These are phyloP conservation scores for Neoitamus cyanurus DNA, from an alignment of 2,888 invertebrate species.

Conservation along the genomic window DNA sequence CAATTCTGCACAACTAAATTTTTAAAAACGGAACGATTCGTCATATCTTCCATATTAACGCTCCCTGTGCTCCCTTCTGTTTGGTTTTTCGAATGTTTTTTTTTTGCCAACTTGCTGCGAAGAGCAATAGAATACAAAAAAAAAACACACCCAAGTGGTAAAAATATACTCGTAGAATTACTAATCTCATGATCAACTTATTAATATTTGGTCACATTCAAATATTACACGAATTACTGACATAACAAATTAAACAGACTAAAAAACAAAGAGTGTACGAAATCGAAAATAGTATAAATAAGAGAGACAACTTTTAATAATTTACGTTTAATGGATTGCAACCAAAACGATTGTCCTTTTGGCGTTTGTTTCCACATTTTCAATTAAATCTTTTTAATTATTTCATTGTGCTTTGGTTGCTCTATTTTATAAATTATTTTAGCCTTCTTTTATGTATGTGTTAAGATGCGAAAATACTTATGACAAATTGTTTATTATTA, in stretches of 20 bases:
- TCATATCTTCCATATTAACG: background rate
- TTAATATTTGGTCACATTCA: background rate
- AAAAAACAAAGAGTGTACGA: background rate
- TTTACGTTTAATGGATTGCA: background rate
- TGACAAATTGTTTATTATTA: background rate
- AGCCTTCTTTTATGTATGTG: background rate
- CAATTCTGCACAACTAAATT: too few species aligned
- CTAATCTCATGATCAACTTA: background rate
- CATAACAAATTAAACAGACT: background rate
- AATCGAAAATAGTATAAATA: background rate
- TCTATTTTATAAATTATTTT: background rate
- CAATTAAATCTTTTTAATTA: background rate
- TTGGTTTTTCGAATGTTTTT: background rate
- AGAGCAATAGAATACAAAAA: background rate
- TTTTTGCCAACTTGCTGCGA: background rate
- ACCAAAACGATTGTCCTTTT: background rate
- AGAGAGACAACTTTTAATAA: background rate
- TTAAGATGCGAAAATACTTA: slow-evolving; percentile 2
- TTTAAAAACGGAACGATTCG: background rate
- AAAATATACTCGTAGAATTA: background rate
- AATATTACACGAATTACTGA: background rate
- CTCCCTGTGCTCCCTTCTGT: too few species aligned
- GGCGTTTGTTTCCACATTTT: background rate
- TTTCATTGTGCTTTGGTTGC: background rate
- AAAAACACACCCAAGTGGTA: background rate